Evolutionary conservation across 2,113 vertebrate genomes (phyloP).

Genomic region (Psilopsiagon aymara): DNA sequence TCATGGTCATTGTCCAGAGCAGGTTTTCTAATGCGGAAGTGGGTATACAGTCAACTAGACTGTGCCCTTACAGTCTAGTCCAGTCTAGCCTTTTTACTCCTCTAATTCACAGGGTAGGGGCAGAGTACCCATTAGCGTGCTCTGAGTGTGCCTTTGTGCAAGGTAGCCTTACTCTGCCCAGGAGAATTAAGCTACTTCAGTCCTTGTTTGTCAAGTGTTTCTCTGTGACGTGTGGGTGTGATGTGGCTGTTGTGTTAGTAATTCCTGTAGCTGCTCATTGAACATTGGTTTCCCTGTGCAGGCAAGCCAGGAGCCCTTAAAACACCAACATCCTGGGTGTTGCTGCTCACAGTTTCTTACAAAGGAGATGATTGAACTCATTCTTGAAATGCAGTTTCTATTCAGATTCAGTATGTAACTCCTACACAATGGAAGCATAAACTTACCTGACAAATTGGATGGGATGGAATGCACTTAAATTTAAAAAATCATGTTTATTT

Average conservation of each 20-base stretch:
- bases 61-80: neutral
- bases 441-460: neutral
- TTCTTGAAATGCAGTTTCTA: neutral
- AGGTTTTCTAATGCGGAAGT: neutral
- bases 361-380: neutral
- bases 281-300: neutral
- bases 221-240: neutral
- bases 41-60: accelerated
- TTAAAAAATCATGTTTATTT: neutral
- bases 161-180: neutral
- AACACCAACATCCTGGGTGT: neutral
- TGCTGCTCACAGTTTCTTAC: neutral
- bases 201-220: neutral
- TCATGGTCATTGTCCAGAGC: neutral
- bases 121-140: accelerated
- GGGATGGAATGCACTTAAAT: neutral
- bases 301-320: neutral
- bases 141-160: neutral
- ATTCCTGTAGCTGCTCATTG: neutral
- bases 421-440: neutral
- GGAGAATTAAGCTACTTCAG: neutral
- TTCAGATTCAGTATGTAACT: neutral
- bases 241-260: neutral
- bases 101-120: neutral
- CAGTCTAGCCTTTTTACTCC: neutral